Conservation (phyloP, 2,113 vertebrate genomes). For the Myotis lucifugus region DNA sequence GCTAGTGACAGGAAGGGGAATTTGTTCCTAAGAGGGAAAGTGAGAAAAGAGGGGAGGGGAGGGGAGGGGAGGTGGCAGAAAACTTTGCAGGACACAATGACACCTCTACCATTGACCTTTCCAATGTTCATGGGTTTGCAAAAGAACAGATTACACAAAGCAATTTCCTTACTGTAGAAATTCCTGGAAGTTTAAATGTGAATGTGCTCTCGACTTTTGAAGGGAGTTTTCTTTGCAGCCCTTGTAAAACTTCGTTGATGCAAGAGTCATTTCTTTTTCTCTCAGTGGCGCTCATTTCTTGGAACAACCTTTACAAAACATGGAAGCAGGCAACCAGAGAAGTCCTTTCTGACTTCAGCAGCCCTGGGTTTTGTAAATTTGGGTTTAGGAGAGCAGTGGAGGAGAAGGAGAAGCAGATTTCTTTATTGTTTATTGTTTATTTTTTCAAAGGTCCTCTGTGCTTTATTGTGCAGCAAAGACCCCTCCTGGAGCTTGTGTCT, state of each 20-base stretch:
- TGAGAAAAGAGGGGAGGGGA: rapidly evolving
- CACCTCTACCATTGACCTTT: not conserved
- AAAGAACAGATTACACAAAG: not conserved
- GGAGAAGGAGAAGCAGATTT: not conserved
- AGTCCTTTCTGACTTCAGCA: not conserved
- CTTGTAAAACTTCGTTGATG: not conserved
- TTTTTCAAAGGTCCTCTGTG: not conserved
- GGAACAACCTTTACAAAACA: not conserved
- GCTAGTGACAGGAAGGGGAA: not conserved
- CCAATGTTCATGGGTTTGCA: not conserved
- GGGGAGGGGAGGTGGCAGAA: not conserved
- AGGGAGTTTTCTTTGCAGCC: not conserved
- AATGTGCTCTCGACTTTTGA: not conserved
- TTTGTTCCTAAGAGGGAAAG: not conserved
- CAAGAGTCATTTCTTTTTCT: not conserved
- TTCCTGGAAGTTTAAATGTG: not conserved
- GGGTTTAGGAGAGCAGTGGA: not conserved
- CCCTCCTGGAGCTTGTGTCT: not conserved
- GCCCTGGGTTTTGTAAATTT: not conserved
- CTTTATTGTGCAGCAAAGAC: not conserved
- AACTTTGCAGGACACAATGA: not conserved
- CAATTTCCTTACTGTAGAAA: not conserved
- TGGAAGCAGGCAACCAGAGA: not conserved
- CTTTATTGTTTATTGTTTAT: not conserved
- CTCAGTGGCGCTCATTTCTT: not conserved